Evolutionary conservation across 2,113 vertebrate genomes (phyloP).

Genomic region (Lutjanus erythropterus): DNA sequence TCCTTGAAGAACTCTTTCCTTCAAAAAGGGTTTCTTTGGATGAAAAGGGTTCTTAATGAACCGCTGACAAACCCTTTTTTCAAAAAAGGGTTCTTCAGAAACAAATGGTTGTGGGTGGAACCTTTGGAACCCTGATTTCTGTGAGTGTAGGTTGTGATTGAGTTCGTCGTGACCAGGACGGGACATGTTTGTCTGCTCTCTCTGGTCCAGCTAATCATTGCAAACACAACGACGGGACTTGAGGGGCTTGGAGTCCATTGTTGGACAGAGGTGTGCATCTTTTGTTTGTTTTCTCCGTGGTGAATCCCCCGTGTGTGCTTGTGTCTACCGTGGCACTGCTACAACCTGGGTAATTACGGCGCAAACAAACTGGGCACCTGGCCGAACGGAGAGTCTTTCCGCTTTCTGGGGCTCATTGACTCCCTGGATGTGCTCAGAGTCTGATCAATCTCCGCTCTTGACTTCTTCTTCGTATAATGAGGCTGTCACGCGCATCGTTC

Average conservation of each 20-base stretch:
- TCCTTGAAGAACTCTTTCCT: no score
- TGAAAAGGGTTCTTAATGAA: no score
- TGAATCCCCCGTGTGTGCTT: slow-evolving; percentile 49
- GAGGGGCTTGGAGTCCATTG: slow-evolving; percentile 33
- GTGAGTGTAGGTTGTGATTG: neutral
- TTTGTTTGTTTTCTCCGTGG: slow-evolving; percentile 62
- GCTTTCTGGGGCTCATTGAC: slow-evolving; percentile 62
- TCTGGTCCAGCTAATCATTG: slow-evolving; percentile 40
- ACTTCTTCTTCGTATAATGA: slow-evolving; percentile 61
- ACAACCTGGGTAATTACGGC: slow-evolving; percentile 71
- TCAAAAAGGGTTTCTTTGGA: no score
- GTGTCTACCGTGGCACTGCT: slow-evolving; percentile 58
- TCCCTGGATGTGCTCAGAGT: slow-evolving; percentile 57
- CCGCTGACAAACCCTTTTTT: no score
- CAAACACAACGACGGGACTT: slow-evolving; percentile 36
- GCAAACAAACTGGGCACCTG: slow-evolving; percentile 68
- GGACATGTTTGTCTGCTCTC: slow-evolving; percentile 5
- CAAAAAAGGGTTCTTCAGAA: no score
- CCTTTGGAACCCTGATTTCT: no score
- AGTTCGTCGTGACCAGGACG: neutral
- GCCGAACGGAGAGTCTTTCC: slow-evolving; percentile 44
- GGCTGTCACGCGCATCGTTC: slow-evolving; percentile 57
- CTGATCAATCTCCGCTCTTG: slow-evolving; percentile 62
- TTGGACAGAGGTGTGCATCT: slow-evolving; percentile 47
- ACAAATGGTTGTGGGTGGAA: no score